phyloP scores from a whole-genome alignment of 1,140 invertebrate species.

The Eciton burchellii region DNA sequence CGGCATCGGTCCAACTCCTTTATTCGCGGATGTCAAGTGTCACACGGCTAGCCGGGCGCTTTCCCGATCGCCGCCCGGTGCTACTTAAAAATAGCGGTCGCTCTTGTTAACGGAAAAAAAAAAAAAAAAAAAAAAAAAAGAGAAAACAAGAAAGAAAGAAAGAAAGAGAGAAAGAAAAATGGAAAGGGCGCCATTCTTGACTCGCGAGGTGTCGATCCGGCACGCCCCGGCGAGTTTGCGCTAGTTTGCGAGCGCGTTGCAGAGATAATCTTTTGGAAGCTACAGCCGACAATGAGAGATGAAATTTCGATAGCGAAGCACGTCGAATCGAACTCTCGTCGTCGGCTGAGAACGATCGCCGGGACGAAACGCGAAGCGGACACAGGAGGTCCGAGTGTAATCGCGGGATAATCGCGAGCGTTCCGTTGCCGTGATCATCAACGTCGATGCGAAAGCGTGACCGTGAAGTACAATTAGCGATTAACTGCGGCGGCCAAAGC shows the following conservation, averaged over 20 bases:
- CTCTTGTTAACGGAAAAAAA: constrained; percentile 11
- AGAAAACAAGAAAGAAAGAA: too few relatives aligned
- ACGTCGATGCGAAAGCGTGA: neutral
- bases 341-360: neutral
- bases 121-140: too few relatives aligned
- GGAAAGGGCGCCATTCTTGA: constrained; percentile 39
- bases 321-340: neutral
- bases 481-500: neutral
- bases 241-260: neutral
- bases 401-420: neutral
- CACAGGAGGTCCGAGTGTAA: too few relatives aligned
- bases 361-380: neutral
- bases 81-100: neutral
- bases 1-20: constrained; percentile 19
- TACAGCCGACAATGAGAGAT: neutral
- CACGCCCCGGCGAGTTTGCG: neutral
- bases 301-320: too few relatives aligned
- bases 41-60: neutral
- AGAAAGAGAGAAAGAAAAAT: too few relatives aligned
- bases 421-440: neutral
- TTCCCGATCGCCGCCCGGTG: constrained; percentile 1
- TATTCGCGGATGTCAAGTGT: constrained; percentile 52
- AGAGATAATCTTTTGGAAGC: neutral
- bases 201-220: constrained; percentile 25
- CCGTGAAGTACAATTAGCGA: constrained; percentile 14